Evolutionary conservation across 2,797 vertebrate genomes (phyloP).

Genomic region (Fringilla coelebs): DNA sequence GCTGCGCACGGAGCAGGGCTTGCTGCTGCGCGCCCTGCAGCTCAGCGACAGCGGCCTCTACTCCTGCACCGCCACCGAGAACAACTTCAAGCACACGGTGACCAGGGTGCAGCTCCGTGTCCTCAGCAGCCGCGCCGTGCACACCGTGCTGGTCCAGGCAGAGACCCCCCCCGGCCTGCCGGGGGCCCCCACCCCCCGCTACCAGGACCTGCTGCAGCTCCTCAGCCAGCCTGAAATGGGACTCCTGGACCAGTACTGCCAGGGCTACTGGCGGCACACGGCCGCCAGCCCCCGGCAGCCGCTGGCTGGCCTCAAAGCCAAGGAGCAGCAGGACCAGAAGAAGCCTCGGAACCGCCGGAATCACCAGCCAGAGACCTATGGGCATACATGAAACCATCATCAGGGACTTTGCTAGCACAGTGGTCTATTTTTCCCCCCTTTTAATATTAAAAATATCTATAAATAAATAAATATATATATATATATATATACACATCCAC

Average conservation of each 20-base stretch:
- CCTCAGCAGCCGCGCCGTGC: slow-evolving; percentile 87
- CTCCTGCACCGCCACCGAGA: slow-evolving; percentile 97
- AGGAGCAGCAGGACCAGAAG: slow-evolving; percentile 93
- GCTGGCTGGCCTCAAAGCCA: slow-evolving; percentile 79
- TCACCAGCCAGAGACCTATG: slow-evolving; percentile 82
- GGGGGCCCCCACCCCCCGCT: slow-evolving; percentile 83
- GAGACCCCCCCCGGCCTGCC: slow-evolving; percentile 45
- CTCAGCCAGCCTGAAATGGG: slow-evolving; percentile 96
- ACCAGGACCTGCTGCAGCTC: slow-evolving; percentile 96
- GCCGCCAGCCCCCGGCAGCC: slow-evolving; percentile 80
- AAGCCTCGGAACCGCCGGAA: slow-evolving; percentile 96
- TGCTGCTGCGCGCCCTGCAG: slow-evolving; percentile 93
- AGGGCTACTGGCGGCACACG: slow-evolving; percentile 93
- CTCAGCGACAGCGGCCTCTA: slow-evolving; percentile 88
- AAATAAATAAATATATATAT: slow-evolving; percentile 65
- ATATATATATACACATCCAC: slow-evolving; percentile 61
- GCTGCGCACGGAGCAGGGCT: slow-evolving; percentile 91
- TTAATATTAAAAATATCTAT: slow-evolving; percentile 82
- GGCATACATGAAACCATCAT: slow-evolving; percentile 86
- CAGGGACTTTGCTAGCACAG: slow-evolving; percentile 60
- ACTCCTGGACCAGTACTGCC: slow-evolving; percentile 98
- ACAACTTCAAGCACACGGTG: slow-evolving; percentile 96
- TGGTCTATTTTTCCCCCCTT: slow-evolving; percentile 74
- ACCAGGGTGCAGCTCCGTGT: slow-evolving; percentile 92
- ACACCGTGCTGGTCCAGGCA: slow-evolving; percentile 80